These are phyloP conservation scores for Eupithecia vulgata DNA, from an alignment of 2,888 invertebrate genomes.

Conservation along the genomic window DNA sequence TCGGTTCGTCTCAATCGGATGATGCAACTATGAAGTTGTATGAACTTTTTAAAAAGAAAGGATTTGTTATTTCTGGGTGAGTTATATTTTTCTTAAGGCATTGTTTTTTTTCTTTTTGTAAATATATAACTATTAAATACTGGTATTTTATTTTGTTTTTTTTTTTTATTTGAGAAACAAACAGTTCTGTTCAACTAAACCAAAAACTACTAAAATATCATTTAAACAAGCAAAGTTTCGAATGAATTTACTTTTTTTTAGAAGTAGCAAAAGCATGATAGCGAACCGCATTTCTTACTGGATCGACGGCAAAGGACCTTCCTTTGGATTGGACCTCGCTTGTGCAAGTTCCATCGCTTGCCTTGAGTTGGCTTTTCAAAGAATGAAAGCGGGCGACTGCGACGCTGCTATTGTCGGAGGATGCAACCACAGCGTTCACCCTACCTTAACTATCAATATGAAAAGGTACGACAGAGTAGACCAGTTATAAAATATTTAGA, in stretches of 20 bases:
- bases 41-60: neutral
- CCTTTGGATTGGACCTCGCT: slow-evolving; percentile 54
- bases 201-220: too few species aligned
- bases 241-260: too few species aligned
- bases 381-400: slow-evolving; percentile 58
- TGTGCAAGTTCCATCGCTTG: slow-evolving; percentile 58
- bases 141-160: too few species aligned
- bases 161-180: too few species aligned
- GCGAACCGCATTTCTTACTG: slow-evolving; percentile 65
- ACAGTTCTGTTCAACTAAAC: too few species aligned
- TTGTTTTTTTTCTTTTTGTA: too few species aligned
- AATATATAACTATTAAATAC: too few species aligned
- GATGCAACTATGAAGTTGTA: neutral
- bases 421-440: slow-evolving; percentile 82
- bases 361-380: slow-evolving; percentile 57
- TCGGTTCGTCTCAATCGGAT: neutral
- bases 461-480: neutral
- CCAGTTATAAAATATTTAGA: neutral
- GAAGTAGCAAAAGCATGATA: slow-evolving; percentile 61
- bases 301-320: slow-evolving; percentile 61
- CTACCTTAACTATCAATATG: slow-evolving; percentile 46
- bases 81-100: neutral
- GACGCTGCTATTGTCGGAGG: slow-evolving; percentile 85
- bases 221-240: too few species aligned
- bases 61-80: neutral